Conservation (phyloP, 2,113 vertebrate genomes). For the Speoplatyrhinus poulsoni region DNA sequence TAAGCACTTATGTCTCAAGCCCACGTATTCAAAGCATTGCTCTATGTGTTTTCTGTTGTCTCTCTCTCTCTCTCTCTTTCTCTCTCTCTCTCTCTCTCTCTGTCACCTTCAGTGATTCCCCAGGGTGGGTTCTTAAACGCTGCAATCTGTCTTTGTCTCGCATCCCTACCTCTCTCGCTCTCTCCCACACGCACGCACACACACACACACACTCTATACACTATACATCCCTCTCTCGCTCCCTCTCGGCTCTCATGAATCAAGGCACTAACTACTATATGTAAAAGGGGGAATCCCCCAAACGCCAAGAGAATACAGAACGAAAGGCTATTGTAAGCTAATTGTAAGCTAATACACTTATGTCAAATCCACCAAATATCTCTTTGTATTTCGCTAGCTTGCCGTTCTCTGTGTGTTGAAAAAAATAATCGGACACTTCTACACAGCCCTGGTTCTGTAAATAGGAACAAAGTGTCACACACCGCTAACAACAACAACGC, state of each 20-base stretch:
- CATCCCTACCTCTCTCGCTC: constrained; percentile 17
- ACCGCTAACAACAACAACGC: too few relatives aligned
- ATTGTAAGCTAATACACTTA: too few relatives aligned
- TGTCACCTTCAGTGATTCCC: constrained; percentile 75
- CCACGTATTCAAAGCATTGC: constrained; percentile 32
- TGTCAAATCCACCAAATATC: too few relatives aligned
- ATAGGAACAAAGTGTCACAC: too few relatives aligned
- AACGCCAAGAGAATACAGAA: constrained; percentile 27
- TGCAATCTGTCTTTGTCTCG: constrained; percentile 75
- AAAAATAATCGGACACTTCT: too few relatives aligned
- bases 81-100: constrained; percentile 44
- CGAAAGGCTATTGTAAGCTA: too few relatives aligned
- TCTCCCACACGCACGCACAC: too few relatives aligned
- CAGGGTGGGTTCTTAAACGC: constrained; percentile 76
- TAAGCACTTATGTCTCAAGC: constrained; percentile 46
- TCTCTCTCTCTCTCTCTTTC: constrained; percentile 51
- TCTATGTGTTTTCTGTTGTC: constrained; percentile 10
- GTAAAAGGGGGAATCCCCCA: constrained; percentile 61
- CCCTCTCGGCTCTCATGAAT: constrained; percentile 53
- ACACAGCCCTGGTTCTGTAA: too few relatives aligned
- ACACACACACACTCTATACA: too few relatives aligned
- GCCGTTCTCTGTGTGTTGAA: too few relatives aligned
- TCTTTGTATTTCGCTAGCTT: too few relatives aligned
- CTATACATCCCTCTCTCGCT: constrained; percentile 2
- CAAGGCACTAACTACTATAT: constrained; percentile 56